Conservation (phyloP, 2,888 invertebrate species). For the Melitaea athalia region DNA sequence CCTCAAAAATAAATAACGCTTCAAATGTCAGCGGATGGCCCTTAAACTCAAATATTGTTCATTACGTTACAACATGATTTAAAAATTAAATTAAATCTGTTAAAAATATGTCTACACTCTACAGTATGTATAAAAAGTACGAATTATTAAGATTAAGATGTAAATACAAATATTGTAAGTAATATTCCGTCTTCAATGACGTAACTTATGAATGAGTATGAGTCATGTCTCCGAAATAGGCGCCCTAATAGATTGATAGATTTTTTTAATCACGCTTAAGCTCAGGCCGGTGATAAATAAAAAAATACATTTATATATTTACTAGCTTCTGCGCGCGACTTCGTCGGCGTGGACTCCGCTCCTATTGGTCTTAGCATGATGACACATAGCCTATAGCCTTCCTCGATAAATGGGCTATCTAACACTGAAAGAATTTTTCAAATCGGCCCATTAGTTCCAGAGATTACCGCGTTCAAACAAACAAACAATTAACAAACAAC, state of each 20-base stretch:
- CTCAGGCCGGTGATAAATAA: background rate
- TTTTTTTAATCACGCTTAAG: constrained; percentile 3
- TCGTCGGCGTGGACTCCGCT: no score
- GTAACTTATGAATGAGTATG: background rate
- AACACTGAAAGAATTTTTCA: no score
- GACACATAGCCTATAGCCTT: no score
- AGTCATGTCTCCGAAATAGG: background rate
- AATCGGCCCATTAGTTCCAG: no score
- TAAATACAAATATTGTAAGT: background rate
- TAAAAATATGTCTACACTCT: background rate
- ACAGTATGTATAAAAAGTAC: background rate
- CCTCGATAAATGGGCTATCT: no score
- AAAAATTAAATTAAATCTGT: background rate
- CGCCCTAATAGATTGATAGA: background rate
- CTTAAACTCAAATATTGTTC: constrained; percentile 13
- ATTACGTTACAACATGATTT: background rate
- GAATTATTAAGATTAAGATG: background rate
- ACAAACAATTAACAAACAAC: no score
- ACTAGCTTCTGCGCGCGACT: no score
- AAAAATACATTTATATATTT: no score
- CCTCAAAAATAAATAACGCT: constrained; percentile 52
- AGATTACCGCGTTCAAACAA: no score
- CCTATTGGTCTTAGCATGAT: no score
- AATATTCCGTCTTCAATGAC: background rate
- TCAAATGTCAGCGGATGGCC: constrained; percentile 54